phyloP scores from a whole-genome alignment of 2,797 vertebrate species.

The Cyclura pinguis region DNA sequence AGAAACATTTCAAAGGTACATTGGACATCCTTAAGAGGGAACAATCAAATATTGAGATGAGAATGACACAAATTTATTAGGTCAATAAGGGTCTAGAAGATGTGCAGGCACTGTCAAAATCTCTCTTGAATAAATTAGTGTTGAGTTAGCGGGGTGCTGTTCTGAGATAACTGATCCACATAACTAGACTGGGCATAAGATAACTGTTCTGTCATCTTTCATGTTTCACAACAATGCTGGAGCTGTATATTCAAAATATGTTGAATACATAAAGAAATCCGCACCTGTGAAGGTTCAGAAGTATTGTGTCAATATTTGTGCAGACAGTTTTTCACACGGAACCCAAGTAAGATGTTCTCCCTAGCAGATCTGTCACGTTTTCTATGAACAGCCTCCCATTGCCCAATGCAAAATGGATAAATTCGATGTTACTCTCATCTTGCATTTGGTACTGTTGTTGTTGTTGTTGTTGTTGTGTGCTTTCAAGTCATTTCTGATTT shows the following conservation, averaged over 20 bases:
- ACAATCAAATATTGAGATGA: neutral
- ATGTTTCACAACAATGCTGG: neutral
- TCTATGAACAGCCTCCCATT: neutral
- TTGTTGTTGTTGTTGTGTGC: too few relatives aligned
- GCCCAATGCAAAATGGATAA: neutral
- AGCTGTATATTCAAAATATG: neutral
- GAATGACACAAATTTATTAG: neutral
- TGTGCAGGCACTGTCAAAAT: neutral
- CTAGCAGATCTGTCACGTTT: neutral
- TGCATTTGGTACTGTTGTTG: too few relatives aligned
- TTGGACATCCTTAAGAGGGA: neutral
- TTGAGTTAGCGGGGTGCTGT: neutral
- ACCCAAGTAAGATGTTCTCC: neutral
- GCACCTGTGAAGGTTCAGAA: neutral
- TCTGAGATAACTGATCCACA: neutral
- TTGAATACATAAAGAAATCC: neutral
- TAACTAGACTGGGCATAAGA: neutral
- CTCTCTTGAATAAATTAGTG: neutral
- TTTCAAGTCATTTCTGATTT: too few relatives aligned
- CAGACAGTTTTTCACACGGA: neutral
- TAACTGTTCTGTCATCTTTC: neutral
- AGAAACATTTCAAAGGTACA: neutral
- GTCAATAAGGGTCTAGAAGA: neutral
- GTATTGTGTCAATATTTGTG: neutral
- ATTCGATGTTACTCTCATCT: too few relatives aligned